A percentile compares a stretch with the other conserved stretches of the same genome.
phyloP scores from a whole-genome alignment of 2,113 vertebrate species.

The Holacanthus passer region DNA sequence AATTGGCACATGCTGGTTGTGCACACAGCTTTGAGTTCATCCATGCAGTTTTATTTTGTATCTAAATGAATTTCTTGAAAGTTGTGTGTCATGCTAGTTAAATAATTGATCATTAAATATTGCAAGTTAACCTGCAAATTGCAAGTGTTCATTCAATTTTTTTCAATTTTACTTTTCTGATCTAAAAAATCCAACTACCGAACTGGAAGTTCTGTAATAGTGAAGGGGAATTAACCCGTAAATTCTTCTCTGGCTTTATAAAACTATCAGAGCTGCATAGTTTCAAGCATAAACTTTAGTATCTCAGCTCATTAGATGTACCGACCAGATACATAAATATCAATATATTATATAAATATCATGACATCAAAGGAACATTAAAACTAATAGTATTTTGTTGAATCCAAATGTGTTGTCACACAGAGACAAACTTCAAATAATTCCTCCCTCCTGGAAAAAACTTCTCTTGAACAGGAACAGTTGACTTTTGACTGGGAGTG shows the following conservation, averaged over 20 bases:
- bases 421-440: too few species aligned
- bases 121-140: not conserved
- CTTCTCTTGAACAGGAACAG: not conserved
- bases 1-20: not conserved
- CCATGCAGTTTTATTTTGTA: not conserved
- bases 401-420: not conserved
- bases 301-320: conserved; percentile 41
- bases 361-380: conserved; percentile 66
- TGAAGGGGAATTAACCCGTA: not conserved
- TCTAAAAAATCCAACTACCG: not conserved
- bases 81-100: not conserved
- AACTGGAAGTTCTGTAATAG: not conserved
- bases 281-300: conserved; percentile 3
- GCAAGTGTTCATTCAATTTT: not conserved
- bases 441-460: not conserved
- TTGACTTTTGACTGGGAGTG: conserved; percentile 55
- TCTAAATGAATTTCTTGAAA: not conserved
- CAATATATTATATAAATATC: too few species aligned
- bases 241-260: not conserved
- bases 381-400: conserved; percentile 31
- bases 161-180: not conserved
- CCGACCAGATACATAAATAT: too few species aligned
- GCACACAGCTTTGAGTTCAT: not conserved
- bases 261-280: not conserved
- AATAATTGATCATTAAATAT: not conserved